Base-by-base conservation (phyloP, 2,797 vertebrate species). In the Platalea minor region DNA sequence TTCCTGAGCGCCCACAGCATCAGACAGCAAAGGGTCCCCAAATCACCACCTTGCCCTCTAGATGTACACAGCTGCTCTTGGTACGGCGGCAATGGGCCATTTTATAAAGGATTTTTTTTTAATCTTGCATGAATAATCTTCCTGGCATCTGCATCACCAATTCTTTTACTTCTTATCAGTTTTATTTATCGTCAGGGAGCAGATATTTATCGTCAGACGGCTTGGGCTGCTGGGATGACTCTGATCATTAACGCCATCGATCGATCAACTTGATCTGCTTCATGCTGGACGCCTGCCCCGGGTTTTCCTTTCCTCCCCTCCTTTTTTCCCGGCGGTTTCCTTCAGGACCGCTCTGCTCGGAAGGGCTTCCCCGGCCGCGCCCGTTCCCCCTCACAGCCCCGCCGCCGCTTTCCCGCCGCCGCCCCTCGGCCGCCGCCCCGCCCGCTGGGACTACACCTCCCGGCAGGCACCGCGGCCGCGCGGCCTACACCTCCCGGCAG, bases 241-340 rank as follows among this genome's bases (percentile, higher is more conserved):
- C 20, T 5, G 8, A 7, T 2, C 41, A 7, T 6, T 2, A 26
- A 24, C 0, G 29, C 53, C 46, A 43, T 1, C 3, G 2, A 16
- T 3, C 3, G 1, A 5, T 3, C 53, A 11, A 2, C 25, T 17
- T 0, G 13, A 37, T 6, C 45, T 4, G 13, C 17, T 5, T 17
- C 10, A 8, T 3, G 1, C 28, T 0, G 45, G 10, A 11, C 4
- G 0, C 31, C 5, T 0, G 1, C 0, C 14, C 35, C 1, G 4
- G 6, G 29, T 15, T 53, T 16, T 15, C 29, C 39, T 8, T 39
- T 1, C 20, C 16, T 31, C 7, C 4, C 7, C 24, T 5, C 21
- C 10, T 6, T 2, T 41, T 39, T 41, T 41, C 39, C 39, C 39
- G 39, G 39, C 39, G 11, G 11, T 46, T 46, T 19, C 45, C 18